These are phyloP conservation scores for Masnerella sp. DNA, from an alignment of 2,888 invertebrate genomes.

Conservation along the genomic window DNA sequence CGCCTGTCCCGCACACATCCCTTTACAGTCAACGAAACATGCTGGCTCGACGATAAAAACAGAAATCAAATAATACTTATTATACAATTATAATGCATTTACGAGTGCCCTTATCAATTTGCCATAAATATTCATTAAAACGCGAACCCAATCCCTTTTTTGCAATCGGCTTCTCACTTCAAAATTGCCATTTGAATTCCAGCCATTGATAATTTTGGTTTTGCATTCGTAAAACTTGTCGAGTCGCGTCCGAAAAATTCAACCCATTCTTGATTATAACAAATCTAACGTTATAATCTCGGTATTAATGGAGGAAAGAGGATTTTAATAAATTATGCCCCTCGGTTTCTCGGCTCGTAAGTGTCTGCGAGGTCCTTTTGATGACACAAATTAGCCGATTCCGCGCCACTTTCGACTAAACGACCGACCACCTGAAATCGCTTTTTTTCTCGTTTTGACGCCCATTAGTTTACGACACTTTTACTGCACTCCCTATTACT, in stretches of 20 bases:
- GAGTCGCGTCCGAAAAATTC: neutral
- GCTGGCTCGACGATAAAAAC: constrained; percentile 3
- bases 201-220: neutral
- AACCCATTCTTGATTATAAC: constrained; percentile 17
- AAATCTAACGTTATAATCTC: constrained; percentile 23
- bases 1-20: constrained; percentile 18
- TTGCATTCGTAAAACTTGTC: neutral
- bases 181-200: neutral
- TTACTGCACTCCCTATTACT: no score
- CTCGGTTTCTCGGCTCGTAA: constrained; percentile 51
- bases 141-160: neutral
- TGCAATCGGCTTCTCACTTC: neutral
- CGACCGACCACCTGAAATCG: constrained; percentile 49
- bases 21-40: constrained; percentile 14
- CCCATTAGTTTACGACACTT: constrained; percentile 28
- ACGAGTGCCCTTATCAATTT: neutral
- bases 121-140: neutral
- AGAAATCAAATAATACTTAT: neutral
- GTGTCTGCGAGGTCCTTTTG: constrained; percentile 55
- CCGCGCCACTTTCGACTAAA: constrained; percentile 56
- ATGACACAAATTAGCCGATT: constrained; percentile 65
- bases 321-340: constrained; percentile 66
- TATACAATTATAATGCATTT: neutral
- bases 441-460: constrained; percentile 1
- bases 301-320: constrained; percentile 43